Base-by-base conservation (phyloP, 64 coral and sea anemone species). In the Astreopora myriophthalma region DNA sequence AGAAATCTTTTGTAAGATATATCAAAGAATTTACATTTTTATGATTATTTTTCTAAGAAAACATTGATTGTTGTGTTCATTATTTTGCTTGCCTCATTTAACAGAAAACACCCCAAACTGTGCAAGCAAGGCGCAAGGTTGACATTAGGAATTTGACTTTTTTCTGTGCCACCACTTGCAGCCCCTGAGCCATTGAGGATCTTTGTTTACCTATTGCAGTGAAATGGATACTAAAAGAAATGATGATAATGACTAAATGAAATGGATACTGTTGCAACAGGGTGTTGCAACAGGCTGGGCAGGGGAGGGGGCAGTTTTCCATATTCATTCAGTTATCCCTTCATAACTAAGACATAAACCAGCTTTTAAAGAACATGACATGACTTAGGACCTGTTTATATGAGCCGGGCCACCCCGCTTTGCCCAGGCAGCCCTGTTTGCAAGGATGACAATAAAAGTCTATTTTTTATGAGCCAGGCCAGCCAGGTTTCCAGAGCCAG, bases 11-110 rank as follows among this genome's bases (percentile, higher is more conserved):
- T 72, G 3, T 20, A 23, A 16, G 29, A 72, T 36, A 35, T 72
- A 35, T 72, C 33, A 36, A 70, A 72, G 69, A 72, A 72, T 72
- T 72, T 72, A 72, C 32, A 72, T 72, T 72, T 35, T 72, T 72
- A 72, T 72, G 69, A 72, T 72, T 72, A 17, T 72, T 72, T 72
- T 72, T 72, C 31, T 38, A 72, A 72, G 69, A 72, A 72, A 72
- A 72, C 69, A 72, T 72, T 72, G 69, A 72, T 36, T 72, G 69
- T 72, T 72, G 69, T 72, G 34, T 72, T 2, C 69, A 72, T 72
- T 36, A 37, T 72, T 72, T 72, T 11, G 69, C 69, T 72, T 72
- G 69, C 37, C 69, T 72, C 30, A 17, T 72, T 72, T 72, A 72
- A 72, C 32, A 72, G 69, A 72, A 36, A 72, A 33, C 66, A 69